Evolutionary conservation across 2,888 invertebrate genomes (phyloP), one percentile per base, ranked within the genome.

Genomic region (Lepidochrysops patricia): DNA sequence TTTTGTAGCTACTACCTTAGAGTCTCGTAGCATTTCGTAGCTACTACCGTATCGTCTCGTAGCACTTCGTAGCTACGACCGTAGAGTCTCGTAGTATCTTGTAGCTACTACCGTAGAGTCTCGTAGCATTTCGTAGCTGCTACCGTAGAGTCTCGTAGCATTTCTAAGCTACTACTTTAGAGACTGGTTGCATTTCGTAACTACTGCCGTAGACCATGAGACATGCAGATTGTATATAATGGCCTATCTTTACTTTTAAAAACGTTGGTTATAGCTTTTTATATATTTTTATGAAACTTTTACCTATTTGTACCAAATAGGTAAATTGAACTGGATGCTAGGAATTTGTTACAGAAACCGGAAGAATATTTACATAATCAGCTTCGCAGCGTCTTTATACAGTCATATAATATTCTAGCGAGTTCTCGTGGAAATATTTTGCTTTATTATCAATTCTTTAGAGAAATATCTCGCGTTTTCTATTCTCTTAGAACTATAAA

Each of bases 361-460:
- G 43, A 43, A 23, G 12, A 23, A 43, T 43, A 43, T 43, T 43
- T 43, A 43, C 43, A 43, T 43, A 43, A 43, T 43, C 43, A 43
- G 19, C 43, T 43, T 43, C 29, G 6, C 43, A 43, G 23, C 19
- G 43, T 43, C 19, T 6, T 29, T 29, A 9, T 9, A 43, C 43
- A 43, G 12, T 43, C 12, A 7, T 12, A 43, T 13, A 43, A 19
- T 43, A 43, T 43, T 19, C 19, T 12, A 43, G 43, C 23, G 19
- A 23, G 43, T 19, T 43, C 9, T 9, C 23, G 9, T 9, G 7
- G 43, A 19, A 43, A 43, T 19, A 19, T 43, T 37, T 43, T 19
- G 7, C 7, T 19, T 43, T 43, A 43, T 9, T 43, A 43, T 43
- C 19, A 43, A 19, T 19, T 43, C 3, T 43, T 9, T 19, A n/a